Base-by-base conservation (phyloP, 2,797 vertebrate genomes). In the Sebastes diaconus region DNA sequence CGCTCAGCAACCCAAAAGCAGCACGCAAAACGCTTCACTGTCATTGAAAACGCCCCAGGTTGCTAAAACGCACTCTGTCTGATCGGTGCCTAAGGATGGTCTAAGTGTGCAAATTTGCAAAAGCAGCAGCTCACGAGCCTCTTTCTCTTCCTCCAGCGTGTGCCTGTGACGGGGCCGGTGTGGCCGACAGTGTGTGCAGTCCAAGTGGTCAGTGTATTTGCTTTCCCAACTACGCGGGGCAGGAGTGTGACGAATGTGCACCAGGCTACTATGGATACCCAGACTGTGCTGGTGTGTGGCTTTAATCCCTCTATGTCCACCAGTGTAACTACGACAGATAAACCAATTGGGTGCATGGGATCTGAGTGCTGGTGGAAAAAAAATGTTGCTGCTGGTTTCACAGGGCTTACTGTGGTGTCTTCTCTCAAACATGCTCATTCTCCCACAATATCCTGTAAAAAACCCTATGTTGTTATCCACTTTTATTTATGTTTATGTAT, bases 221-320 rank as follows among this genome's bases (percentile, higher is more conserved):
- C 84, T 90, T 16, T 3, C 69, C 73, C 10, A 95, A 92, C 85
- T 96, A 91, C 1, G 83, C 80, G 6, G 95, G 96, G 20, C 79
- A 63, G 61, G 90, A 85, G 36, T 97, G 96, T 89, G 92, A 94
- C 3, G 87, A 84, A 24, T 96, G 96, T 12, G 94, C 94, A 30
- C 84, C 84, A 1, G 95, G 95, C 69, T 95, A 94, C 91, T 95
- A 96, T 75, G 91, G 93, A 66, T 96, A 95, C 76, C 95, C 96
- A 30, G 89, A 59, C 70, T 97, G 96, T 76, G 92, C 85, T 32
- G 32, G 93, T 96, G 89, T 94, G 94, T 95, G 79, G 65, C 14
- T 50, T 29, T 71, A 13, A 65, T 68, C 67, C n/a, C 8, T 83
- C 22, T 22, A 4, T 27, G 58, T 63, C 61, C 29, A 54, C 54